Evolutionary conservation across 1,140 invertebrate genomes (phyloP), one percentile per base, ranked within the genome.

Genomic region (Delia radicum): DNA sequence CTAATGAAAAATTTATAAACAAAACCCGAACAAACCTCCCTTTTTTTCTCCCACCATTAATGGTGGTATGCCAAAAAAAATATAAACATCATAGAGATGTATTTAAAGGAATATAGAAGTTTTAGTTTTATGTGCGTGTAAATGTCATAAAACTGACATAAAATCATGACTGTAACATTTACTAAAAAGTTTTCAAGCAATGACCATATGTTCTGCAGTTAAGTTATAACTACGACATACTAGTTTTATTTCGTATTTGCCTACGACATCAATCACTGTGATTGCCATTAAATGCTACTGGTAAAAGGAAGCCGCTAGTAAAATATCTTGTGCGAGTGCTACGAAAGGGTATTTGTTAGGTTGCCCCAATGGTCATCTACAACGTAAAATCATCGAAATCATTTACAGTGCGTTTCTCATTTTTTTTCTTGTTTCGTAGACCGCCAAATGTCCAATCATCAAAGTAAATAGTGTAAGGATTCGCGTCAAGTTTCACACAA

Each of bases 121-220:
- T 69, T 69, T 69, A 69, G 29, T 69, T 69, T 69, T 69, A 69
- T 69, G 65, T 69, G 65, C 65, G 65, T 69, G 65, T 37, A 69
- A 69, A 69, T 69, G 65, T 69, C 65, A 69, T 69, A 69, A 69
- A 69, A 33, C 65, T 69, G 65, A 69, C 65, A 69, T 24, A 55
- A 55, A 55, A 55, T 55, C 48, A 55, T 55, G 48, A 55, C 48
- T 55, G 48, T 55, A 55, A 55, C n/a, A 18, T 55, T 55, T 55
- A 21, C 48, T 18, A 55, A 21, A 55, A 3, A 21, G 24, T n/a
- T n/a, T 6, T 21, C n/a, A 55, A 55, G 48, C 18, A 55, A 55
- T 21, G 24, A 55, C 18, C 6, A 48, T 3, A 18, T 6, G 3
- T 55, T 55, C 21, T 55, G n/a, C 48, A n/a, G n/a, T n/a, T n/a